phyloP scores from a whole-genome alignment of 2,113 vertebrate species.

The Chiloscyllium plagiosum region DNA sequence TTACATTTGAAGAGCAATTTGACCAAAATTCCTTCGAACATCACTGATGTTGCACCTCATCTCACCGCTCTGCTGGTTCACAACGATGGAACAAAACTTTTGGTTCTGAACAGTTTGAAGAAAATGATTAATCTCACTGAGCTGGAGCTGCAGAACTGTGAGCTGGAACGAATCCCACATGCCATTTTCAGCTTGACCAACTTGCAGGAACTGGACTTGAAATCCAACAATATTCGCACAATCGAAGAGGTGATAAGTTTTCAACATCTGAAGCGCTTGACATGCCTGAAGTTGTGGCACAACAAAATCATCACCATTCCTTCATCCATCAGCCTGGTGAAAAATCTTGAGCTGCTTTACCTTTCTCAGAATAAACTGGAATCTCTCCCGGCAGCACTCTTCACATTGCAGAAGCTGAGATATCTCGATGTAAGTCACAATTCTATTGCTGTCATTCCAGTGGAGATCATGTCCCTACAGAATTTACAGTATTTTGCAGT shows the following conservation, averaged over 20 bases:
- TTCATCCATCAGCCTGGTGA: constrained; percentile 83
- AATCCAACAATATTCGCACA: constrained; percentile 93
- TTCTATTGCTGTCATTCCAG: constrained; percentile 71
- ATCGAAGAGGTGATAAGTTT: constrained; percentile 98
- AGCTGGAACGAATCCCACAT: constrained; percentile 93
- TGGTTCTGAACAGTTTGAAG: constrained; percentile 95
- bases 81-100: constrained; percentile 91
- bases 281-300: constrained; percentile 94
- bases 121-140: constrained; percentile 94
- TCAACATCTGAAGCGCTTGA: constrained; percentile 92
- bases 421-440: constrained; percentile 91
- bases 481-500: constrained; percentile 90
- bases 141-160: constrained; percentile 90
- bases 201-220: constrained; percentile 91
- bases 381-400: constrained; percentile 76
- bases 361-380: constrained; percentile 97
- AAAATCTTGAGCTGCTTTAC: constrained; percentile 88
- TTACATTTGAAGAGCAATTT: constrained; percentile 95
- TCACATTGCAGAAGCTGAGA: constrained; percentile 87
- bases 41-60: constrained; percentile 91
- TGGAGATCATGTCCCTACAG: constrained; percentile 81
- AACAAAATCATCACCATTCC: constrained; percentile 95
- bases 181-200: constrained; percentile 95
- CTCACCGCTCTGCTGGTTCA: constrained; percentile 87
- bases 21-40: constrained; percentile 95